Evolutionary conservation across 2,797 vertebrate species (phyloP), one percentile per base, ranked within the genome.

Genomic region (Leptatherina wallacei): DNA sequence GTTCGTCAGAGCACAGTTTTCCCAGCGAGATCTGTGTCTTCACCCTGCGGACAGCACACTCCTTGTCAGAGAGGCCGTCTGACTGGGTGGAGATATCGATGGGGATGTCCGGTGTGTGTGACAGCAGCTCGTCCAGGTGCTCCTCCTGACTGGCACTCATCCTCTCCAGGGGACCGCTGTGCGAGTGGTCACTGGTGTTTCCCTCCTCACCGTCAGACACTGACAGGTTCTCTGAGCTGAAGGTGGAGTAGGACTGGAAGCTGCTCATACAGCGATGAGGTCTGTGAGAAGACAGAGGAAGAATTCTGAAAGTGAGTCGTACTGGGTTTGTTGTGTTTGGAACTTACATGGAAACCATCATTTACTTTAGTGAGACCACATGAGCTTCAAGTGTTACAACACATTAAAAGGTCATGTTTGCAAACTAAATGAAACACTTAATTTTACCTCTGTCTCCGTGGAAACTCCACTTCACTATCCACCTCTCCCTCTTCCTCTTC

Each of bases 401-500:
- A 67, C 40, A 42, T 42, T 42, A 27, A 30, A 38, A 51, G 56
- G 24, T 72, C 33, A 78, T 27, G 44, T 42, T 56, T 42, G 29
- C 2, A 80, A 69, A 85, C n/a, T 66, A n/a, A 54, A 68, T 24
- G 29, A 72, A 44, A 27, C 51, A 54, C 58, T 73, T 58, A 30
- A 36, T 64, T 79, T 95, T 95, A 99, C 98, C 98, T 97, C 90
- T 95, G 98, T 91, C 98, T 96, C 91, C 97, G 93, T 90, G 98
- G 98, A 94, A 99, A 99, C 89, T 99, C 98, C 78, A 99, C 98
- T 93, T 99, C 98, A 79, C 98, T 99, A 74, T 99, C 98, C 62
- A 99, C 98, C 93, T 99, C 98, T 0, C 98, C 98, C 90, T 99
- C 98, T 75, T 99, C 98, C 86, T 99, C 97, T 88, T 99, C 98